phyloP scores from a whole-genome alignment of 2,113 vertebrate species.

The Ceyx margarethae region DNA sequence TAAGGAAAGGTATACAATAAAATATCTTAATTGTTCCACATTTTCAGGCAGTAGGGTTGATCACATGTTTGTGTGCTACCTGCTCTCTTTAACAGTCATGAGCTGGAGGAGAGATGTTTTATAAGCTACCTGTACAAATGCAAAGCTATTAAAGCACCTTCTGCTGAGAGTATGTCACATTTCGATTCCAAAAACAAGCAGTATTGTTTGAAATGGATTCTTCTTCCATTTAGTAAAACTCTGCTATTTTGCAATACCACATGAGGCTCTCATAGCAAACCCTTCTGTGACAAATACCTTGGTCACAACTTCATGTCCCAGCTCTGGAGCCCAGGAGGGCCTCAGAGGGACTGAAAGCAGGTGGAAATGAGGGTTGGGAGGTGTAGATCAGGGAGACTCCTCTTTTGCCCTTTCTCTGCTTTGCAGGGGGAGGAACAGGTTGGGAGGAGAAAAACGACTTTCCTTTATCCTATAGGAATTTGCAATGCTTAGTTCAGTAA shows the following conservation, averaged over 20 bases:
- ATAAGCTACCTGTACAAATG: constrained; percentile 56
- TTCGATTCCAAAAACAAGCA: background rate
- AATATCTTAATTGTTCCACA: constrained; percentile 39
- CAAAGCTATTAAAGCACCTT: constrained; percentile 48
- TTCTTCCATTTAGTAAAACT: background rate
- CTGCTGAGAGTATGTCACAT: constrained; percentile 26
- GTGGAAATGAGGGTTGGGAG: background rate
- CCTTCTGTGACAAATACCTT: background rate
- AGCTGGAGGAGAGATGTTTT: constrained; percentile 44
- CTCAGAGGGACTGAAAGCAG: fast-evolving
- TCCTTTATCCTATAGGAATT: background rate
- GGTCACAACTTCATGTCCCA: background rate
- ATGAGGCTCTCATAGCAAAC: background rate
- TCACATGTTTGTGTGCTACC: constrained; percentile 8
- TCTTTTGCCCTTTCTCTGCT: background rate
- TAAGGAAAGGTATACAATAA: constrained; percentile 34
- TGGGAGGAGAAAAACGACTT: background rate
- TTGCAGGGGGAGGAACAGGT: background rate
- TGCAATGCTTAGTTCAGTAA: background rate
- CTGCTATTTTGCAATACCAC: background rate
- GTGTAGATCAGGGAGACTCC: background rate
- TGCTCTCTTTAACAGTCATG: constrained; percentile 15
- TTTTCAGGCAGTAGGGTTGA: constrained; percentile 14
- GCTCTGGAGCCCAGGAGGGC: background rate
- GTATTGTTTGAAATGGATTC: background rate